Conservation (phyloP, 2,113 vertebrate species). For the Lasiurus cinereus region DNA sequence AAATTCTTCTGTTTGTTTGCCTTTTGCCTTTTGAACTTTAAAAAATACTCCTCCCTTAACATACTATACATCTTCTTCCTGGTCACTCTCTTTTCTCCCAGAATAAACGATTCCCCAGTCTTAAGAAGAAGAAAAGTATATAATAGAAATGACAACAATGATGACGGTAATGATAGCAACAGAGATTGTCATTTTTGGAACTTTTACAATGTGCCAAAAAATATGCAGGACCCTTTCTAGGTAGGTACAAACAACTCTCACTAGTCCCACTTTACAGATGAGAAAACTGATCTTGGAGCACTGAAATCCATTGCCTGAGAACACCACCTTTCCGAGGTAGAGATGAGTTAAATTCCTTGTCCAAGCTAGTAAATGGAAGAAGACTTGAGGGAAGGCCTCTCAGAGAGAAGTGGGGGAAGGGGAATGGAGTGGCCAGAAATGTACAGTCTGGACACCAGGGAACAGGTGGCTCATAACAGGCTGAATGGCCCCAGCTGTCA, state of each 20-base stretch:
- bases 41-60: background rate
- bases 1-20: background rate
- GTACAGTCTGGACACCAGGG: background rate
- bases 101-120: constrained; percentile 10
- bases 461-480: background rate
- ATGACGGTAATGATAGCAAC: background rate
- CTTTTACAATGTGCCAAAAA: background rate
- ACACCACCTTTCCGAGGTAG: background rate
- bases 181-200: background rate
- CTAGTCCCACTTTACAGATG: background rate
- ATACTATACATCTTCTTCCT: background rate
- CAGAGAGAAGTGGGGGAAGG: background rate
- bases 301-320: background rate
- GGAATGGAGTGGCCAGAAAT: background rate
- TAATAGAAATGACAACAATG: background rate
- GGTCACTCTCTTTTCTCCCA: background rate
- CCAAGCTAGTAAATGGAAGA: background rate
- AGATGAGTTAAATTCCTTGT: background rate
- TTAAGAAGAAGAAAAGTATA: background rate
- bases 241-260: background rate
- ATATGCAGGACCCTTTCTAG: background rate
- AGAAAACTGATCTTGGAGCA: background rate
- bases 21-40: background rate
- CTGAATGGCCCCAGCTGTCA: background rate
- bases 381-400: background rate